Conservation (phyloP, 2,888 invertebrate species). For the Branchipolynoe longqiensis region DNA sequence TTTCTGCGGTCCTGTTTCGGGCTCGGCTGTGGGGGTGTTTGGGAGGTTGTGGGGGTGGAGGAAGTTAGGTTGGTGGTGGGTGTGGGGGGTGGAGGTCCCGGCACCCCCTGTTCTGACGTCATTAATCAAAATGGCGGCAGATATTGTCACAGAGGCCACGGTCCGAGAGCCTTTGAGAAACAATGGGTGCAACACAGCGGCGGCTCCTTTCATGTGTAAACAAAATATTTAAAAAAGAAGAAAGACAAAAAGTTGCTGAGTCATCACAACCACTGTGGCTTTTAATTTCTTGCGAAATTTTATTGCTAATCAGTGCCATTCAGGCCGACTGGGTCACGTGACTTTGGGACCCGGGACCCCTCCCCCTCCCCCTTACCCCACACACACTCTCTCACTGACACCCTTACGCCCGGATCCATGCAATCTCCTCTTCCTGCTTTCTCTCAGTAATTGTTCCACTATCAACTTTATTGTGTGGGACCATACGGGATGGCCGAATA, state of each 20-base stretch:
- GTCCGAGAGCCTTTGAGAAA: neutral
- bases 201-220: constrained; percentile 45
- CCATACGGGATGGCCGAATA: no score
- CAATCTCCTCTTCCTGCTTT: neutral
- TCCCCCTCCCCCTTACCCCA: neutral
- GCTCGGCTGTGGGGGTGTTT: neutral
- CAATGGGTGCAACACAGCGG: constrained; percentile 50
- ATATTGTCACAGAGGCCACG: constrained; percentile 39
- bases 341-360: neutral
- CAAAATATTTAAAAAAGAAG: neutral
- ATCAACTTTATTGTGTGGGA: no score
- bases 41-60: no score
- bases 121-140: constrained; percentile 48
- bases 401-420: neutral
- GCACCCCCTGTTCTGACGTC: no score
- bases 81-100: no score
- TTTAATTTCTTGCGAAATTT: constrained; percentile 57
- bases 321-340: neutral
- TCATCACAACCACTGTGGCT: no score
- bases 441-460: no score
- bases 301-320: constrained; percentile 54
- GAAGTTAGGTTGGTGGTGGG: no score
- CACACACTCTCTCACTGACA: neutral
- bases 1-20: constrained; percentile 36
- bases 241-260: constrained; percentile 17